Evolutionary conservation across 2,797 vertebrate species (phyloP).

Genomic region (Denticeps clupeoides): DNA sequence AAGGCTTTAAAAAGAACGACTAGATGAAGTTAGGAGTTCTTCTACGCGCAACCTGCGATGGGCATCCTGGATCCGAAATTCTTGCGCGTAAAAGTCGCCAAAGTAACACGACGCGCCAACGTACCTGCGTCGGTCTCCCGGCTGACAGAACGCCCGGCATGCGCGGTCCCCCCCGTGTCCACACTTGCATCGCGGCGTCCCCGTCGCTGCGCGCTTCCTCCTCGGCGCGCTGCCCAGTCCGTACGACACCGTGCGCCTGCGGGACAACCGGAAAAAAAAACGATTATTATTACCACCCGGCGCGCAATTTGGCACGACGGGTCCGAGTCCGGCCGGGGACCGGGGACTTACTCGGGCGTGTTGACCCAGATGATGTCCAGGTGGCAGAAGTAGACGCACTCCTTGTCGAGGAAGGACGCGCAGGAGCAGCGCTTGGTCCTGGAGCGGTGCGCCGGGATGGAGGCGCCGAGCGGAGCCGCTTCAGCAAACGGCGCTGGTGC

Average conservation of each 20-base stretch:
- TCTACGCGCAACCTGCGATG: too few relatives aligned
- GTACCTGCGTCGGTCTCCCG: conserved; percentile 33
- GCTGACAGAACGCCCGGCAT: conserved; percentile 73
- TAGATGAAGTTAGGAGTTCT: too few relatives aligned
- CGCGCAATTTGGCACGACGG: too few relatives aligned
- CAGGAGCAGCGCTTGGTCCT: conserved; percentile 86
- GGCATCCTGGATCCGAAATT: too few relatives aligned
- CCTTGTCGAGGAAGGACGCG: conserved; percentile 81
- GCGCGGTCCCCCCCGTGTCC: conserved; percentile 58
- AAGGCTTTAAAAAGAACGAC: too few relatives aligned
- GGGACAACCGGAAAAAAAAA: too few relatives aligned
- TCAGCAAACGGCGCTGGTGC: conserved; percentile 30
- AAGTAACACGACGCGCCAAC: not conserved
- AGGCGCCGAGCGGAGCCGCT: conserved; percentile 9
- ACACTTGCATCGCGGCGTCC: conserved; percentile 69
- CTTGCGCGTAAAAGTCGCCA: too few relatives aligned
- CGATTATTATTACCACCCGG: not conserved
- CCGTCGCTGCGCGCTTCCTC: conserved; percentile 57
- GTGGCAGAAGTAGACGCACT: conserved; percentile 97
- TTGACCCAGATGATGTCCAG: conserved; percentile 98
- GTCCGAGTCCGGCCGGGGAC: too few relatives aligned
- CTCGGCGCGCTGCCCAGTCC: conserved; percentile 79
- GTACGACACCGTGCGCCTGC: conserved; percentile 82
- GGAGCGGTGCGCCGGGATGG: conserved; percentile 41
- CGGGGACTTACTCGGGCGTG: conserved; percentile 81